A percentile compares a stretch with the other conserved stretches of the same genome.
These are phyloP conservation scores for Neomonachus schauinslandi DNA, from an alignment of 2,113 vertebrate genomes.

Conservation along the genomic window DNA sequence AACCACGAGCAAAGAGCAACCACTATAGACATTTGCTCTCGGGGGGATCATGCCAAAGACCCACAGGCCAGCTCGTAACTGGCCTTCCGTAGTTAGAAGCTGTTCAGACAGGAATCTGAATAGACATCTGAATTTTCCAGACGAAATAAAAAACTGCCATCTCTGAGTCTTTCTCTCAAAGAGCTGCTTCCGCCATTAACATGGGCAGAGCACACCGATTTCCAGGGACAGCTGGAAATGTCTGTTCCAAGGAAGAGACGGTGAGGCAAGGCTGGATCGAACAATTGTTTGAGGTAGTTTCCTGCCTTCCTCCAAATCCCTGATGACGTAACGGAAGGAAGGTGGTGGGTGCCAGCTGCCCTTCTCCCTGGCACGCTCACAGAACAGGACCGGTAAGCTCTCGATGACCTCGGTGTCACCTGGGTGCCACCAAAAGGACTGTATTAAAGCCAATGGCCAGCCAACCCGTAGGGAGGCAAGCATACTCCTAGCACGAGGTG, in stretches of 20 bases:
- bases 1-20: neutral
- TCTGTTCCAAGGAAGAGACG: neutral
- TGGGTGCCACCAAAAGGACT: neutral
- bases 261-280: neutral
- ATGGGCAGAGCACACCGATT: neutral
- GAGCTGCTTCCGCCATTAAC: neutral
- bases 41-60: neutral
- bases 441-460: accelerated
- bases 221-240: neutral
- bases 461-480: neutral
- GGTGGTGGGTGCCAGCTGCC: accelerated
- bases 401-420: accelerated
- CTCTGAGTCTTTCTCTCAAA: neutral
- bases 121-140: neutral
- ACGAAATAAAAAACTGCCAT: neutral
- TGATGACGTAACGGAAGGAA: neutral
- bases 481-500: accelerated
- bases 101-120: neutral
- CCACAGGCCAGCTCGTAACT: neutral
- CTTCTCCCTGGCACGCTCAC: neutral
- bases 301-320: neutral
- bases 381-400: no score
- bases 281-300: neutral
- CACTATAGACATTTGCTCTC: neutral
- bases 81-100: neutral